These are phyloP conservation scores for Acleris cristana DNA, from an alignment of 2,888 invertebrate genomes.

Conservation along the genomic window DNA sequence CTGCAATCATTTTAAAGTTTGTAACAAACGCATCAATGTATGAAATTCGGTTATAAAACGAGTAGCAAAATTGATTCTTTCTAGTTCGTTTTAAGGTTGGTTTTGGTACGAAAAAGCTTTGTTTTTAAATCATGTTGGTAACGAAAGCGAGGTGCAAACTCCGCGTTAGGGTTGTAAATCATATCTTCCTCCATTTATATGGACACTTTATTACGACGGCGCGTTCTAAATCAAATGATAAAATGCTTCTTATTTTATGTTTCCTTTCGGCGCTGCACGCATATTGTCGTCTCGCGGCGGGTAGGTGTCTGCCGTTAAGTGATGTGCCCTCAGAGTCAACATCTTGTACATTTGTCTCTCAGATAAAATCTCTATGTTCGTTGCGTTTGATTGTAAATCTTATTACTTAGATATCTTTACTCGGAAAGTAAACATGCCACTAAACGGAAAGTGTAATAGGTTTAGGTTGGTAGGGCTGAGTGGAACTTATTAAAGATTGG, in stretches of 20 bases:
- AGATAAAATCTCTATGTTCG: conserved; percentile 21
- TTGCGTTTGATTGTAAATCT: conserved; percentile 25
- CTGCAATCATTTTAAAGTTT: conserved; percentile 39
- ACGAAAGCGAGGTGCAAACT: conserved; percentile 68
- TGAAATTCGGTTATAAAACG: conserved; percentile 24
- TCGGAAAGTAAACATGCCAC: background rate
- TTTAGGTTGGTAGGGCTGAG: too few relatives aligned
- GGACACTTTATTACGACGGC: conserved; percentile 81
- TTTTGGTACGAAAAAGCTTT: conserved; percentile 47
- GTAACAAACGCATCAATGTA: conserved; percentile 36
- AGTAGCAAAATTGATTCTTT: conserved; percentile 29
- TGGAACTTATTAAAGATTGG: too few relatives aligned
- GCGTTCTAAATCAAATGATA: conserved; percentile 83
- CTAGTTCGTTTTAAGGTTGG: conserved; percentile 29
- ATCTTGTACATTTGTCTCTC: conserved; percentile 44
- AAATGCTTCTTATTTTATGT: conserved; percentile 81
- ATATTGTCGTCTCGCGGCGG: conserved; percentile 67
- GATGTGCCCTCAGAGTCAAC: conserved; percentile 48
- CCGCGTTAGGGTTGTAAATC: conserved; percentile 74
- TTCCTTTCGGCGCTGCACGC: conserved; percentile 70
- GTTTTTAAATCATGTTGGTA: conserved; percentile 59
- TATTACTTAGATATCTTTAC: background rate
- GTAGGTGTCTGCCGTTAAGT: conserved; percentile 52
- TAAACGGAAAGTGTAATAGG: background rate
- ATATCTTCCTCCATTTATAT: conserved; percentile 80